Evolutionary conservation across 1,140 invertebrate species (phyloP), one percentile per base, ranked within the genome.

Genomic region (Bombus superbus): DNA sequence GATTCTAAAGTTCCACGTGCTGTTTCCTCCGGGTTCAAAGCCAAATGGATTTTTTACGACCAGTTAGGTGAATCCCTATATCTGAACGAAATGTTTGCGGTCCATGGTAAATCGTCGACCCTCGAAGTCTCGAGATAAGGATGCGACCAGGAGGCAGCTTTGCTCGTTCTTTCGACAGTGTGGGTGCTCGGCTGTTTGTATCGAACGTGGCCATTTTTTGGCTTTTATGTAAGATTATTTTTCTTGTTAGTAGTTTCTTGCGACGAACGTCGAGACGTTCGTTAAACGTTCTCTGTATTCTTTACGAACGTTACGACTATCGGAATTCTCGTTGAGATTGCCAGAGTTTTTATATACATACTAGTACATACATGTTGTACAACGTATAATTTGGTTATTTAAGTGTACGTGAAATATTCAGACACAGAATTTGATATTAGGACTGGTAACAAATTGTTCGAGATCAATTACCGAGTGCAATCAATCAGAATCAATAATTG

Each of bases 21-120:
- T 71, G 69, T 42, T n/a, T 1, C 25, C 5, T 6, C 0, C 1
- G 13, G 22, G 25, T 25, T 42, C n/a, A 5, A 42, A 13, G 9
- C 9, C 40, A 32, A 25, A 40, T n/a, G 76, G 57, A 78, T 75
- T 53, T 78, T 79, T 79, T 79, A 66, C 40, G 40, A 25, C n/a
- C 77, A 42, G 62, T 79, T 66, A 35, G 35, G 40, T 11, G 77
- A 32, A 79, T 42, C 77, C 77, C 38, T 22, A n/a, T 79, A 47
- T 79, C 77, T 32, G 32, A 15, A 79, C 77, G 77, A 47, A 79
- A 44, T 40, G 77, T 79, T 44, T 66, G 57, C 28, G 77, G 28
- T 64, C 32, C 77, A 32, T 40, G 32, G 40, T 79, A 79, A 79
- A 79, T 79, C 59, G 42, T 66, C 62, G 59, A 64, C 10, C 40